Percentiles rank a stretch among this genome's conserved stretches.
Evolutionary conservation across 23 tunicate genomes (phyloP).

Genomic region (Halocynthia roretzi): DNA sequence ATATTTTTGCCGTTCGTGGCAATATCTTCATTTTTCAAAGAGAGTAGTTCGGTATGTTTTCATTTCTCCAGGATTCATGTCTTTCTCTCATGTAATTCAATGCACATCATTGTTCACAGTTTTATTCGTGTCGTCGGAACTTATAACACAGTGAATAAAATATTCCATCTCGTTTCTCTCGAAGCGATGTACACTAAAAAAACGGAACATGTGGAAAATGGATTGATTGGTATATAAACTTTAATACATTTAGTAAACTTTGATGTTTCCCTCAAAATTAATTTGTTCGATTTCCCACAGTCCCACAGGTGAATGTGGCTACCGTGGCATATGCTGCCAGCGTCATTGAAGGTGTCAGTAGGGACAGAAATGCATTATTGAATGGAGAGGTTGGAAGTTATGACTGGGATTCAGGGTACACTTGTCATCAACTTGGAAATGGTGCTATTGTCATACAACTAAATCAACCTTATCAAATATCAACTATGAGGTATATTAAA

Average conservation of each 20-base stretch:
- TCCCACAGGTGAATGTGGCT: slow-evolving; percentile 70
- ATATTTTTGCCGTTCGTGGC: slow-evolving; percentile 91
- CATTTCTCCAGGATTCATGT: background rate
- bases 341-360: slow-evolving; percentile 94
- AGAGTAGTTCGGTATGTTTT: slow-evolving; percentile 66
- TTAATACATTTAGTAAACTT: background rate
- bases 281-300: background rate
- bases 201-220: slow-evolving; percentile 31
- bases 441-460: slow-evolving; percentile 83
- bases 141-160: slow-evolving; percentile 70
- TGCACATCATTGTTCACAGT: background rate
- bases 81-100: slow-evolving; percentile 2
- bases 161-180: slow-evolving; percentile 82
- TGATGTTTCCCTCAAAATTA: background rate
- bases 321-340: slow-evolving; percentile 59
- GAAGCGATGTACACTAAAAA: slow-evolving; percentile 70
- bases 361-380: slow-evolving; percentile 82
- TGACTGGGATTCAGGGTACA: slow-evolving; percentile 98
- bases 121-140: slow-evolving; percentile 94
- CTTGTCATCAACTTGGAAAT: slow-evolving; percentile 88
- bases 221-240: slow-evolving; percentile 17
- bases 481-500: slow-evolving; percentile 41
- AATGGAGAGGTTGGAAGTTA: slow-evolving; percentile 68
- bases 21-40: slow-evolving; percentile 52
- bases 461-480: slow-evolving; percentile 69